phyloP scores from a whole-genome alignment of 1,140 invertebrate genomes.

The Papilio aristodemus region DNA sequence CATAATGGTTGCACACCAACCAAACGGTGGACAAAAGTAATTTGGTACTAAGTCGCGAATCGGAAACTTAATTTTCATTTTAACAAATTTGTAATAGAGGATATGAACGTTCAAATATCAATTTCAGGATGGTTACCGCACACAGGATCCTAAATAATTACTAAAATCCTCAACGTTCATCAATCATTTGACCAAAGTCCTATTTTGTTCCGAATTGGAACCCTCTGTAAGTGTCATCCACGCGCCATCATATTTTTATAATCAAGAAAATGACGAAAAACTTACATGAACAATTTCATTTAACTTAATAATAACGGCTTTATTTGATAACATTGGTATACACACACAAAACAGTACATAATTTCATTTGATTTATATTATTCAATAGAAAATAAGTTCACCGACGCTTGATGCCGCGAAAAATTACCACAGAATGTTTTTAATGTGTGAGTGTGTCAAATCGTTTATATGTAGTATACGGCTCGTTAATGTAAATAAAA shows the following conservation, averaged over 20 bases:
- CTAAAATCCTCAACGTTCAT: constrained; percentile 48
- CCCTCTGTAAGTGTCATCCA: constrained; percentile 56
- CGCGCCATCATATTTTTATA: constrained; percentile 66
- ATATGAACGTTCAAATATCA: constrained; percentile 38
- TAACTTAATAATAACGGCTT: constrained; percentile 36
- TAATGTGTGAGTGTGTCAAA: constrained; percentile 17
- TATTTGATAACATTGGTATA: constrained; percentile 43
- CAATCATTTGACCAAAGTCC: constrained; percentile 64
- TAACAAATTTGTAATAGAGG: constrained; percentile 42
- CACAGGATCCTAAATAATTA: constrained; percentile 54
- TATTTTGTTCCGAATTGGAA: constrained; percentile 66
- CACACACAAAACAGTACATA: constrained; percentile 45
- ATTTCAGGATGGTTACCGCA: constrained; percentile 43
- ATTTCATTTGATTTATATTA: constrained; percentile 45
- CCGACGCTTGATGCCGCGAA: constrained; percentile 71
- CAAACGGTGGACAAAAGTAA: constrained; percentile 15
- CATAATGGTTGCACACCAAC: constrained; percentile 26
- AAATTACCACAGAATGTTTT: constrained; percentile 38
- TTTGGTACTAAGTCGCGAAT: constrained; percentile 37
- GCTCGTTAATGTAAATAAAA: constrained; percentile 17
- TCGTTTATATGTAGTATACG: constrained; percentile 7
- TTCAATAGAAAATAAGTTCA: constrained; percentile 68
- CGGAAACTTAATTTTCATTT: constrained; percentile 77
- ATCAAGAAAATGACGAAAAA: constrained; percentile 37
- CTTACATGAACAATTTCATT: constrained; percentile 32